Evolutionary conservation across 1,140 invertebrate species (phyloP).

Genomic region (Drosophila ironensis): DNA sequence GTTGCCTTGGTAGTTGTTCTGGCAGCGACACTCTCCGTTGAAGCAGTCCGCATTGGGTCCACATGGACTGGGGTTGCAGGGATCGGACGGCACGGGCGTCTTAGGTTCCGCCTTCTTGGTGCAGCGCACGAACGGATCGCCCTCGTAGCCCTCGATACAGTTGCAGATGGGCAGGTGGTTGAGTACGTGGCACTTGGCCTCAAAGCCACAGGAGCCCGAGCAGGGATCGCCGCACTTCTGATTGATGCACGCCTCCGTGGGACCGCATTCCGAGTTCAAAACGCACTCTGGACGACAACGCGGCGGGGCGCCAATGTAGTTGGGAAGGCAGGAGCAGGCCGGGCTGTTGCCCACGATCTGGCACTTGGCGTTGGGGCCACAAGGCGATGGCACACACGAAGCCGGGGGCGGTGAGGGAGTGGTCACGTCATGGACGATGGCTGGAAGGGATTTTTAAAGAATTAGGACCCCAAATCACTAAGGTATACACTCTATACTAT

Average conservation of each 20-base stretch:
- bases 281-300: conserved; percentile 90
- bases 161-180: conserved; percentile 89
- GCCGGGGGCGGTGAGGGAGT: conserved; percentile 84
- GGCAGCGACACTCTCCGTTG: conserved; percentile 88
- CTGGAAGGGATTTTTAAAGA: conserved; percentile 7
- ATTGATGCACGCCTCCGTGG: conserved; percentile 86
- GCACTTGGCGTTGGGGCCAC: conserved; percentile 91
- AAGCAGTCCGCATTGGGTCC: conserved; percentile 92
- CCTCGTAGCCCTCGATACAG: conserved; percentile 86
- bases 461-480: too few species aligned
- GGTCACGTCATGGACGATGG: conserved; percentile 52
- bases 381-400: conserved; percentile 90
- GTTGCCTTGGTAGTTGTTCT: conserved; percentile 91
- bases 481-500: too few species aligned
- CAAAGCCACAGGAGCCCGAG: conserved; percentile 87
- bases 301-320: conserved; percentile 89
- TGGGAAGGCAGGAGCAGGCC: conserved; percentile 89
- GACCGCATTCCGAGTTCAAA: conserved; percentile 89
- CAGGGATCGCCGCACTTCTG: conserved; percentile 91
- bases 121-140: conserved; percentile 88
- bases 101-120: conserved; percentile 80
- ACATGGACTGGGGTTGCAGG: conserved; percentile 90
- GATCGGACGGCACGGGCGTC: conserved; percentile 82
- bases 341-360: conserved; percentile 87
- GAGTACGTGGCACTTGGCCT: conserved; percentile 86